Conservation (phyloP, 1,140 invertebrate species). For the Bombus huntii region DNA sequence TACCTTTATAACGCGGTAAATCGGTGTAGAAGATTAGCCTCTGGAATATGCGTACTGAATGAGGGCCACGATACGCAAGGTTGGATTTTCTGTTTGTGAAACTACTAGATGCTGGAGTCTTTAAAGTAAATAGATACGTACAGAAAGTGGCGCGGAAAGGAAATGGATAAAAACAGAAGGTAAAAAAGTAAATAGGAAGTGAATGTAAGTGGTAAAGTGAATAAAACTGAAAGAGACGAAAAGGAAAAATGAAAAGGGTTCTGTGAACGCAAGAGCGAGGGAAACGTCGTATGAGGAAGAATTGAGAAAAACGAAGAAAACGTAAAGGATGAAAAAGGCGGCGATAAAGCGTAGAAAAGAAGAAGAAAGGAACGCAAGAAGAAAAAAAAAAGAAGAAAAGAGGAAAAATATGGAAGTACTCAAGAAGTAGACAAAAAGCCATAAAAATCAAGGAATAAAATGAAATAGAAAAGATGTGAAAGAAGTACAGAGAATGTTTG, state of each 20-base stretch:
- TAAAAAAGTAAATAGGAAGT: background rate
- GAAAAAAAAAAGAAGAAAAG: no score
- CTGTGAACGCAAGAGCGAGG: background rate
- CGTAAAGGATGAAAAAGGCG: no score
- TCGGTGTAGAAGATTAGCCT: background rate
- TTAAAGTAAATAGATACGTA: background rate
- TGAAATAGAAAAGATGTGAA: conserved; percentile 57
- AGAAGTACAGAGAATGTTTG: conserved; percentile 54
- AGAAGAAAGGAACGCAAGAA: background rate
- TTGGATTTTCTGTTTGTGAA: background rate
- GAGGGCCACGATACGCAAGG: background rate
- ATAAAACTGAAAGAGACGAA: background rate
- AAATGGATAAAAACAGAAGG: background rate
- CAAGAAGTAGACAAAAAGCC: background rate
- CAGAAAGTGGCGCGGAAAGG: background rate
- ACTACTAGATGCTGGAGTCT: background rate
- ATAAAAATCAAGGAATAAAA: conserved; percentile 28
- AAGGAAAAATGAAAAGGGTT: background rate
- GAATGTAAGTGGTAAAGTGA: background rate
- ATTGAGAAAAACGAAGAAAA: no score
- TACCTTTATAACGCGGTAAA: conserved; percentile 9
- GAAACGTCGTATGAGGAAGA: no score
- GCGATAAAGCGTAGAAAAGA: background rate
- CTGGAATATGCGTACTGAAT: background rate
- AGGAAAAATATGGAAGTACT: background rate